phyloP scores from a whole-genome alignment of 2,797 vertebrate species.

The Cottoperca gobio region DNA sequence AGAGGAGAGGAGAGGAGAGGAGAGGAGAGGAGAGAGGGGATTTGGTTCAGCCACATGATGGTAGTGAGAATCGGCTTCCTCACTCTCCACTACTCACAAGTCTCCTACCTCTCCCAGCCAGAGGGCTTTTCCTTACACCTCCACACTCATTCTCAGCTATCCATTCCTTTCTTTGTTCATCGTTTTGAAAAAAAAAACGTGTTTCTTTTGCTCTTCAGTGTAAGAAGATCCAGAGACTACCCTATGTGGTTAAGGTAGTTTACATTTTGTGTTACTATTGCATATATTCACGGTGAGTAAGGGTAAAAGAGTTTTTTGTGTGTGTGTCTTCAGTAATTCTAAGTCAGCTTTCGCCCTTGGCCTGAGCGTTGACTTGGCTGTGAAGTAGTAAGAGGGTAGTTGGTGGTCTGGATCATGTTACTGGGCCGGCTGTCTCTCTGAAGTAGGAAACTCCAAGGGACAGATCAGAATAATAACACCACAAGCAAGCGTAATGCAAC shows the following conservation, averaged over 20 bases:
- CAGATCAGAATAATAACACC: conserved; percentile 74
- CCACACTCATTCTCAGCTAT: conserved; percentile 71
- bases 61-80: conserved; percentile 70
- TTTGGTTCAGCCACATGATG: conserved; percentile 79
- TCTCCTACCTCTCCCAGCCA: conserved; percentile 74
- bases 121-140: conserved; percentile 75
- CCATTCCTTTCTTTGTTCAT: conserved; percentile 61
- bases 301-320: conserved; percentile 20
- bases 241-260: conserved; percentile 31
- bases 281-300: conserved; percentile 24
- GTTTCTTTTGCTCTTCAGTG: conserved; percentile 42
- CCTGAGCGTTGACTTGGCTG: conserved; percentile 57
- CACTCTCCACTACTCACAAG: conserved; percentile 63
- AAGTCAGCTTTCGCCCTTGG: conserved; percentile 52
- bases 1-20: conserved; percentile 71
- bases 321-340: conserved; percentile 35
- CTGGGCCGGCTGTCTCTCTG: conserved; percentile 79
- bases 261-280: conserved; percentile 24
- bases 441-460: conserved; percentile 71
- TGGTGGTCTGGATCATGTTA: conserved; percentile 77
- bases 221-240: conserved; percentile 25
- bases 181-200: conserved; percentile 48
- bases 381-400: conserved; percentile 63
- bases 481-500: conserved; percentile 66
- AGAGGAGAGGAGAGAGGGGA: conserved; percentile 74